Conservation (phyloP, 2,888 invertebrate genomes). For the Argyresthia goedartella region DNA sequence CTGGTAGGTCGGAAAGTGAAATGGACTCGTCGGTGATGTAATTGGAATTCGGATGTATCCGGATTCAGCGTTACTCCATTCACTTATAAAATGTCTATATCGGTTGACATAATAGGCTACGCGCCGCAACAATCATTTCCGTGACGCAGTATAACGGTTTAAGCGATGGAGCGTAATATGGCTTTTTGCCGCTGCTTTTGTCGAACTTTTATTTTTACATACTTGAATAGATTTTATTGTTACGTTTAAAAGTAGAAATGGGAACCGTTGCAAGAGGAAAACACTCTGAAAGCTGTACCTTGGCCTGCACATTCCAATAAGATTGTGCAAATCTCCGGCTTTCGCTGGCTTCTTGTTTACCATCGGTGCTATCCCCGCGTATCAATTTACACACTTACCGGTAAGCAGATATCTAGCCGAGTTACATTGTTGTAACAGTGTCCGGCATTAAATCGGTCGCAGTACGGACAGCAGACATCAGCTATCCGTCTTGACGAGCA, state of each 20-base stretch:
- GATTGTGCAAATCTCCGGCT: too few relatives aligned
- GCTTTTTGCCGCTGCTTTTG: conserved; percentile 23
- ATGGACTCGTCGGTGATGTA: conserved; percentile 70
- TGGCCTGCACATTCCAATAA: too few relatives aligned
- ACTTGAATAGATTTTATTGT: conserved; percentile 1
- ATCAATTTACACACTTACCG: too few relatives aligned
- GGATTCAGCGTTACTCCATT: conserved; percentile 65
- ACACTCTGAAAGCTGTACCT: too few relatives aligned
- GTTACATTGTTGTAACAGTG: conserved; percentile 2
- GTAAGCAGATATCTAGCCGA: not conserved
- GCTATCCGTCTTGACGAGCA: conserved; percentile 4
- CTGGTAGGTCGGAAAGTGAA: conserved; percentile 71
- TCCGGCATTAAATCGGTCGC: conserved; percentile 5
- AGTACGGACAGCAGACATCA: not conserved
- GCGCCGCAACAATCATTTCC: conserved; percentile 32
- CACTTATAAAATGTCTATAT: conserved; percentile 63
- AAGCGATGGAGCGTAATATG: conserved; percentile 42
- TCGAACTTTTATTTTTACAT: conserved; percentile 24
- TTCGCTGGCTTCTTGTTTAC: too few relatives aligned
- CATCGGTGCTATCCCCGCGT: too few relatives aligned
- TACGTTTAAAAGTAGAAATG: too few relatives aligned
- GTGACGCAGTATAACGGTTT: conserved; percentile 35
- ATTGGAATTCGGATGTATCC: conserved; percentile 71
- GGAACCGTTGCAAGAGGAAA: too few relatives aligned
- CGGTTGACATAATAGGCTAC: conserved; percentile 58